phyloP scores from a whole-genome alignment of 2,888 invertebrate genomes.

The Cistogaster globosa region DNA sequence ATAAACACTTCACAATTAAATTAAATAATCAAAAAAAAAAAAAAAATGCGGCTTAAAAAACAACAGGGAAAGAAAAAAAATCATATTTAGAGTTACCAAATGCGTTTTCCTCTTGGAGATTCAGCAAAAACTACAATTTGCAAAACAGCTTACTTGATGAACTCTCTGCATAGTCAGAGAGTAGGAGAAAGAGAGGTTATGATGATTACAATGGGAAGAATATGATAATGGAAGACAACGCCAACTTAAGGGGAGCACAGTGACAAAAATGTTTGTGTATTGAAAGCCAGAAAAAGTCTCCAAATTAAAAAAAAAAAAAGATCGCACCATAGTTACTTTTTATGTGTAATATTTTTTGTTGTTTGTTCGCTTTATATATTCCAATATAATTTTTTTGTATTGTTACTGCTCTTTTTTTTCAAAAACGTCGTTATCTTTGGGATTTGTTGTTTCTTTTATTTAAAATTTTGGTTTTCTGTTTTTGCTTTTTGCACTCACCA shows the following conservation, averaged over 20 bases:
- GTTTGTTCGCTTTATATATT: slow-evolving; percentile 39
- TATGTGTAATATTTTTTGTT: slow-evolving; percentile 33
- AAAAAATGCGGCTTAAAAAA: slow-evolving; percentile 62
- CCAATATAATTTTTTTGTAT: slow-evolving; percentile 42
- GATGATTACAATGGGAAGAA: slow-evolving; percentile 14
- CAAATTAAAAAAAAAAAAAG: slow-evolving; percentile 61
- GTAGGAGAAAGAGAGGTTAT: slow-evolving; percentile 23
- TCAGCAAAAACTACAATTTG: slow-evolving; percentile 60
- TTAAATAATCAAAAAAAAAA: neutral
- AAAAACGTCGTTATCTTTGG: slow-evolving; percentile 62
- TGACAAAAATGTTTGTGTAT: slow-evolving; percentile 9
- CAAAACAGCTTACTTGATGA: slow-evolving; percentile 24
- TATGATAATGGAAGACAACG: slow-evolving; percentile 45
- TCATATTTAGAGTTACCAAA: slow-evolving; percentile 53
- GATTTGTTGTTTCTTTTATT: slow-evolving; percentile 45
- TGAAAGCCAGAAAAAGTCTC: slow-evolving; percentile 54
- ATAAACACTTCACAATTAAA: slow-evolving; percentile 40
- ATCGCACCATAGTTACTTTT: slow-evolving; percentile 66
- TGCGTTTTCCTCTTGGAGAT: slow-evolving; percentile 13
- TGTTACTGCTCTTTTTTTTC: slow-evolving; percentile 1
- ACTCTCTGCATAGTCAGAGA: slow-evolving; percentile 24
- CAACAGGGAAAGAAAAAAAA: slow-evolving; percentile 22
- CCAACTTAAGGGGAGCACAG: slow-evolving; percentile 45
- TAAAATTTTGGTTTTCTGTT: slow-evolving; percentile 18
- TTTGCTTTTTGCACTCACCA: slow-evolving; percentile 16